Conservation (phyloP, 2,888 invertebrate genomes). For the Dilophus febrilis region DNA sequence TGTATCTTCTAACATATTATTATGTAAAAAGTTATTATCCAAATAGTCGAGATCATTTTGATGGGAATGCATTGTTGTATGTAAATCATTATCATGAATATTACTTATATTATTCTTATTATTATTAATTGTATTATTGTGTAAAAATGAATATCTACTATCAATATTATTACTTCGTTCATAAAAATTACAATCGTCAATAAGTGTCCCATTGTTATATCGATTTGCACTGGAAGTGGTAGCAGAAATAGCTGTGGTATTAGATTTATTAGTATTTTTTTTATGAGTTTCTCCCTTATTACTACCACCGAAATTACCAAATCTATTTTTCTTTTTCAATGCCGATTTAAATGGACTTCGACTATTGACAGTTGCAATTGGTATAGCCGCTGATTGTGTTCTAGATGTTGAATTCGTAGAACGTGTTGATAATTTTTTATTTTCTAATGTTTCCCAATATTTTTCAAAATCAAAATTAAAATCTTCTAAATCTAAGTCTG, state of each 20-base stretch:
- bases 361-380: neutral
- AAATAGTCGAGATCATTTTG: neutral
- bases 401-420: neutral
- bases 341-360: neutral
- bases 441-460: conserved; percentile 30
- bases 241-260: no score
- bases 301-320: neutral
- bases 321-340: neutral
- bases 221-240: conserved; percentile 27
- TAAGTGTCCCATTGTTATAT: conserved; percentile 27
- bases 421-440: conserved; percentile 12
- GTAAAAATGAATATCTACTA: neutral
- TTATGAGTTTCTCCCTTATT: conserved; percentile 23
- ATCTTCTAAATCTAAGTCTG: conserved; percentile 28
- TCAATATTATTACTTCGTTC: conserved; percentile 1
- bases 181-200: conserved; percentile 22
- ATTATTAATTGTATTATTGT: neutral
- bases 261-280: conserved; percentile 28
- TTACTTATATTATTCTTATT: neutral
- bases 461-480: conserved; percentile 30
- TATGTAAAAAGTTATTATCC: neutral
- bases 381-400: neutral
- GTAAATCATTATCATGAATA: no score
- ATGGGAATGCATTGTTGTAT: no score
- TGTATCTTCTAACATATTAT: neutral